These are phyloP conservation scores for Onychostruthus taczanowskii DNA, from an alignment of 2,113 vertebrate species.

Conservation along the genomic window DNA sequence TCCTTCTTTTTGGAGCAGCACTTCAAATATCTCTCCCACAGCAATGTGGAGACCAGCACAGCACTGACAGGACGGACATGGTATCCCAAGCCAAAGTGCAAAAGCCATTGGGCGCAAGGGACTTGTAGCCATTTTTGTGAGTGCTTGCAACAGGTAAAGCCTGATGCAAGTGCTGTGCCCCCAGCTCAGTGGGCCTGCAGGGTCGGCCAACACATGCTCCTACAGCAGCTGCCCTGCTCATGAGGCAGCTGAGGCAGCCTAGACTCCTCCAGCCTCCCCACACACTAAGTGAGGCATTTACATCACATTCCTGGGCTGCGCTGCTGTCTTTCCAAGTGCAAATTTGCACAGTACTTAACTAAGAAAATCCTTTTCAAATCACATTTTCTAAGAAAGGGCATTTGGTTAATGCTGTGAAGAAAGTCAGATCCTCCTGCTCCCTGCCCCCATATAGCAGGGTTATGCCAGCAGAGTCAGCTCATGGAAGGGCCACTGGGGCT, in stretches of 20 bases:
- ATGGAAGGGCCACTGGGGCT: neutral
- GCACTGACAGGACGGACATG: fast-evolving
- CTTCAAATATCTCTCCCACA: neutral
- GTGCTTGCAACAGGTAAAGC: neutral
- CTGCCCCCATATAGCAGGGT: neutral
- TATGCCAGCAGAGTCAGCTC: neutral
- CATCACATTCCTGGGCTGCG: neutral
- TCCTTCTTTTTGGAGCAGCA: neutral
- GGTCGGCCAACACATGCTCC: fast-evolving
- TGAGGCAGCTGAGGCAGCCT: neutral
- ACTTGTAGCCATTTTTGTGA: neutral
- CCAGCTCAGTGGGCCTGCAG: neutral
- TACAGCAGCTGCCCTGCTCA: neutral
- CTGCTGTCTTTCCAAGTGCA: neutral
- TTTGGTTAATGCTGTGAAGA: neutral
- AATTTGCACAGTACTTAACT: neutral
- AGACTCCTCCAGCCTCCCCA: neutral
- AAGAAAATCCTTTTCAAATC: neutral
- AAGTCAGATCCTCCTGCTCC: neutral
- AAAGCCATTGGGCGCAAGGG: fast-evolving
- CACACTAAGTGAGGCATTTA: fast-evolving
- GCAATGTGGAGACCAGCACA: fast-evolving
- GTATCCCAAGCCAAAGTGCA: neutral
- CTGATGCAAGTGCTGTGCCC: fast-evolving
- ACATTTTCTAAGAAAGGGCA: neutral